phyloP scores from a whole-genome alignment of 2,888 invertebrate genomes.

The Drosophila lacicola region DNA sequence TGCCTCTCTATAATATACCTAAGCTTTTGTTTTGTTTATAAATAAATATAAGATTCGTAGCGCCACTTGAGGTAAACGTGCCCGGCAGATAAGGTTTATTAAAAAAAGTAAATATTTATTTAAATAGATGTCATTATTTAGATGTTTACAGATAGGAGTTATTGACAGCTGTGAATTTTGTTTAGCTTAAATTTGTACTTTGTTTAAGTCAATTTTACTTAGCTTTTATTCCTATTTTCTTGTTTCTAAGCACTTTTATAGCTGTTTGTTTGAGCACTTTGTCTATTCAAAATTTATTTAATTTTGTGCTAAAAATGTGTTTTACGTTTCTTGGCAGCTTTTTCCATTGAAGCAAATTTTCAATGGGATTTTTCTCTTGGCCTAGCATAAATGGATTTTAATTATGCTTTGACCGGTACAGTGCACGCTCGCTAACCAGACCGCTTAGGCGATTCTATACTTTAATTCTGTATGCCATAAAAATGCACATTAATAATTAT shows the following conservation, averaged over 20 bases:
- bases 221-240: neutral
- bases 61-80: conserved; percentile 29
- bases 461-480: too few relatives aligned
- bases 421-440: neutral
- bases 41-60: conserved; percentile 43
- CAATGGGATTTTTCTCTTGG: conserved; percentile 1
- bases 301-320: neutral
- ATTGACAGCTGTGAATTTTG: neutral
- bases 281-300: neutral
- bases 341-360: conserved; percentile 13
- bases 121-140: conserved; percentile 3
- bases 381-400: conserved; percentile 29
- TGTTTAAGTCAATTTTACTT: neutral
- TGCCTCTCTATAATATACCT: conserved; percentile 2
- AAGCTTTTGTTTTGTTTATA: conserved; percentile 56
- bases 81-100: conserved; percentile 23
- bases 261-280: neutral
- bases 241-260: neutral
- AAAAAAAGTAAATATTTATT: neutral
- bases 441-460: neutral
- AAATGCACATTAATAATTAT: neutral
- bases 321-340: conserved; percentile 4
- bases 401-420: conserved; percentile 16
- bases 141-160: conserved; percentile 19
- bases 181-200: neutral